These are phyloP conservation scores for Enteromius unitaeniatus DNA, from an alignment of 2,797 vertebrate species.

Conservation along the genomic window DNA sequence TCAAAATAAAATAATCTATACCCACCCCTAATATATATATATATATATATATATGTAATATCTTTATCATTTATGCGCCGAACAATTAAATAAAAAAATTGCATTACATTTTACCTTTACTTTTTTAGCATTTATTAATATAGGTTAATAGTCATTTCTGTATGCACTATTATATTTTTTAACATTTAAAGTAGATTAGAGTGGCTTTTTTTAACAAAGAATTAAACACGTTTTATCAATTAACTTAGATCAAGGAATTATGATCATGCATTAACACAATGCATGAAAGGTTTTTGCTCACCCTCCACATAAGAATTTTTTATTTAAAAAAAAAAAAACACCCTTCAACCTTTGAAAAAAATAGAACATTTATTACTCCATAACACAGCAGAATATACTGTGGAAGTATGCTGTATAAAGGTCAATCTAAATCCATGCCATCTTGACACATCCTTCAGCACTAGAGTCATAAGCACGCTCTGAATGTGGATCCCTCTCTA, in stretches of 20 bases:
- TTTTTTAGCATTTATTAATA: neutral
- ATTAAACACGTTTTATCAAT: neutral
- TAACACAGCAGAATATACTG: slow-evolving; percentile 10
- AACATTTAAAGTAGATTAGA: neutral
- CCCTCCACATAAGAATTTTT: neutral
- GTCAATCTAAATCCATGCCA: slow-evolving; percentile 35
- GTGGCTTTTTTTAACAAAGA: too few species aligned
- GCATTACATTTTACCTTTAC: neutral
- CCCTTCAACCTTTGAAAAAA: neutral
- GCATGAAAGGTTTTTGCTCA: neutral
- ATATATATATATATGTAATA: too few species aligned
- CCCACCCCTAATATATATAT: too few species aligned
- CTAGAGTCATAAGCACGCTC: slow-evolving; percentile 5
- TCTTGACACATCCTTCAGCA: slow-evolving; percentile 1
- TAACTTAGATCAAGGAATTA: too few species aligned
- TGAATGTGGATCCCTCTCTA: slow-evolving; percentile 12
- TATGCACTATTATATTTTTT: neutral
- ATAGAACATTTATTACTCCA: neutral
- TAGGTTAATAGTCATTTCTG: neutral
- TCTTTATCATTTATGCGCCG: too few species aligned
- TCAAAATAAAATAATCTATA: too few species aligned
- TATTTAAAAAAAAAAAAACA: neutral
- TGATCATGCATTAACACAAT: neutral
- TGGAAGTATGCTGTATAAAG: slow-evolving; percentile 23
- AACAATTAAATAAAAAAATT: neutral